Conservation (phyloP, 1,140 invertebrate species). For the Maniola jurtina region DNA sequence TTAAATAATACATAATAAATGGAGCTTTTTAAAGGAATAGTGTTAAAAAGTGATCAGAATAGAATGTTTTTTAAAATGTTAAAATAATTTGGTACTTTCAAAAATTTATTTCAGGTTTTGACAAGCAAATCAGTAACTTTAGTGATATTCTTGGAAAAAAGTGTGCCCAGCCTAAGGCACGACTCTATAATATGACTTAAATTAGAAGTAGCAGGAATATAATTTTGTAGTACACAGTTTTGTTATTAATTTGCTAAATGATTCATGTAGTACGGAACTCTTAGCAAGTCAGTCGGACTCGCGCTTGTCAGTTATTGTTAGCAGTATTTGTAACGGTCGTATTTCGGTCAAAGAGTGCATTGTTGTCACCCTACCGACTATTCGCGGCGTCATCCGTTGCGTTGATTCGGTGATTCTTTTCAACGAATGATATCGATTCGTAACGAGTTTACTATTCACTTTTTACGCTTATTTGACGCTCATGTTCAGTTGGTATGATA, state of each 20-base stretch:
- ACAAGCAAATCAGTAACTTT: no score
- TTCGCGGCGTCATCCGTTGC: neutral
- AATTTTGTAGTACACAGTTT: no score
- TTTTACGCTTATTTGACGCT: neutral
- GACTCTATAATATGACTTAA: slow-evolving; percentile 27
- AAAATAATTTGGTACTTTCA: no score
- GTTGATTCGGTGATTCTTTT: slow-evolving; percentile 6
- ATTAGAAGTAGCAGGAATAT: no score
- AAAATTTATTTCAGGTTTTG: no score
- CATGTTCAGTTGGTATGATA: neutral
- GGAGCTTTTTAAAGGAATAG: no score
- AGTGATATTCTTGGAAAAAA: no score
- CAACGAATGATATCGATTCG: slow-evolving; percentile 2
- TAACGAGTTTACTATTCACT: neutral
- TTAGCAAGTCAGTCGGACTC: neutral
- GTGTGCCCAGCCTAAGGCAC: no score
- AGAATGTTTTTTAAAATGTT: no score
- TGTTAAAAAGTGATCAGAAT: no score
- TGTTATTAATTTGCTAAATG: no score
- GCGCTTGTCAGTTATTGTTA: slow-evolving; percentile 21
- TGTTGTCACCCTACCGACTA: slow-evolving; percentile 39
- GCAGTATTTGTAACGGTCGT: slow-evolving; percentile 50
- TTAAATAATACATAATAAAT: no score
- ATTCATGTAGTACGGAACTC: neutral
- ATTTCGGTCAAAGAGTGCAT: slow-evolving; percentile 42